Conservation (phyloP, 2,888 invertebrate genomes). For the Nomada goodeniana region DNA sequence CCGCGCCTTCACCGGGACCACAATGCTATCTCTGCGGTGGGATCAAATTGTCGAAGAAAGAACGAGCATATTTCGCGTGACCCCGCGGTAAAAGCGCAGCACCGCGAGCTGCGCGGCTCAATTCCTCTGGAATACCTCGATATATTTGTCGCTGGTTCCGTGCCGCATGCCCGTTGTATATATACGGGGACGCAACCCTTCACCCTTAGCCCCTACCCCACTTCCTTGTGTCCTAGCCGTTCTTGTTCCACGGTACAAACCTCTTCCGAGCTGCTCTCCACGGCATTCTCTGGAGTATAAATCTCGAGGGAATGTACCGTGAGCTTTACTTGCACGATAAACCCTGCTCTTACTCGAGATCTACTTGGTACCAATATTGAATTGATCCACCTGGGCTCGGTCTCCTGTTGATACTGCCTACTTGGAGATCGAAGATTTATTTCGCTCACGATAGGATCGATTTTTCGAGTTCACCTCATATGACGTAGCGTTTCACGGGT, state of each 20-base stretch:
- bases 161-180: constrained; percentile 45
- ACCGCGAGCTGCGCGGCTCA: constrained; percentile 75
- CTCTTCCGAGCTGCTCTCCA: constrained; percentile 45
- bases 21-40: constrained; percentile 81
- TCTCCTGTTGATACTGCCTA: not conserved
- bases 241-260: constrained; percentile 2
- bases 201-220: constrained; percentile 28
- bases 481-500: too few relatives aligned
- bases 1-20: constrained; percentile 71
- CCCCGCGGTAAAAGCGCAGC: constrained; percentile 74
- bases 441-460: not conserved
- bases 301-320: constrained; percentile 76
- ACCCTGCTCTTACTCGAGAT: constrained; percentile 38
- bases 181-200: constrained; percentile 60
- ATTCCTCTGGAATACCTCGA: constrained; percentile 82
- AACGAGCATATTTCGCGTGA: constrained; percentile 83
- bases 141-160: constrained; percentile 80
- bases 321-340: constrained; percentile 58
- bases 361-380: constrained; percentile 43
- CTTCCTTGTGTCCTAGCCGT: not conserved
- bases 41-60: constrained; percentile 82
- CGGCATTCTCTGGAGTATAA: constrained; percentile 69
- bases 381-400: constrained; percentile 41
- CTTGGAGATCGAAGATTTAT: not conserved
- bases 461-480: too few relatives aligned